Evolutionary conservation across 2,888 invertebrate genomes (phyloP), one percentile per base, ranked within the genome.

Genomic region (Ceratothoa steindachneri): DNA sequence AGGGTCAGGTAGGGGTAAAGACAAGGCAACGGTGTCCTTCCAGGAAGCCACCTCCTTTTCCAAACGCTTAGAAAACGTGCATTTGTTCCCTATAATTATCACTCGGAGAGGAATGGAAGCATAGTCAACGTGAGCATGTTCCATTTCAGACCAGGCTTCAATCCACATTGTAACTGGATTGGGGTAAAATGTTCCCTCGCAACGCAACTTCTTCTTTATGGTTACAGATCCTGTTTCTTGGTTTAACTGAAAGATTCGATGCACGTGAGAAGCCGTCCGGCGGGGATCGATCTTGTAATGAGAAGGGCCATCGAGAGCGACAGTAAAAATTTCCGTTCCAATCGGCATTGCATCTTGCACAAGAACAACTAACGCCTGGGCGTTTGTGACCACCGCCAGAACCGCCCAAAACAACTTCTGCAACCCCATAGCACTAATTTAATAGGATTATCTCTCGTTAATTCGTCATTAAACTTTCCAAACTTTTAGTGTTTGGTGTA

Each of bases 161-260:
- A 94, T 90, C 84, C 93, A 92, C 83, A 93, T 89, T 2, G 93
- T 93, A 84, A 94, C 93, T 72, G 93, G 87, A 82, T 91, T 91
- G 0, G 93, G 93, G 83, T 93, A 93, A 81, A 90, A 89, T 31
- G 92, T 87, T 77, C 93, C 93, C 82, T 92, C 90, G 84, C 93
- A 93, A 82, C 89, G 88, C 15, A 93, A 85, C 71, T 87, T 87
- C 82, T 90, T 89, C 80, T 89, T 88, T 51, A 93, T 85, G n/a
- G 88, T 88, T 73, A 93, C 90, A 80, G 89, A 88, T 19, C 93
- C 93, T 79, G 88, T 89, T 82, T 89, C 89, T 72, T 89, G 87
- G 84, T 91, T 90, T 74, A 94, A 92, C 81, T 88, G 86, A 72
- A 93, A 87, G 81, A 93, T 87, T 82, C 90, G 90, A 81, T 90